Evolutionary conservation across 2,113 vertebrate genomes (phyloP), one percentile per base, ranked within the genome.

Genomic region (Forbesichthys agassizii): DNA sequence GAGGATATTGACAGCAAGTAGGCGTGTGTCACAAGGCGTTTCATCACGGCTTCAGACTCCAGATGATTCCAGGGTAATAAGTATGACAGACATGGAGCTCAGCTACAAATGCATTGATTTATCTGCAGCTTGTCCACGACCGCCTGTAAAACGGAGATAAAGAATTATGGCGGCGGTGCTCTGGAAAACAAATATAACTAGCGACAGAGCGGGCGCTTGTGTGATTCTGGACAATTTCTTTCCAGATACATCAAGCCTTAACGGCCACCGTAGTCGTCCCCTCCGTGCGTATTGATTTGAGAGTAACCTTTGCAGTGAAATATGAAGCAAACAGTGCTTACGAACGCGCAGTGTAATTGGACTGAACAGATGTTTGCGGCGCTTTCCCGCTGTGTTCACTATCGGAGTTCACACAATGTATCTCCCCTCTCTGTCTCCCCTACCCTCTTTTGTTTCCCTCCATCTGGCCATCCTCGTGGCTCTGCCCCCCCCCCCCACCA

Each of bases 231-330:
- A 78, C 66, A 72, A 76, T 82, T 83, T 83, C 64, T 85, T 70
- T 80, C 78, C 72, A 76, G 85, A 81, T 65, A 20, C 69, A 64
- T 61, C 20, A 18, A 3, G 74, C 68, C 64, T 71, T 69, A 75
- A 80, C 77, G 68, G 73, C 67, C 66, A 51, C 80, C 70, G 68
- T 68, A 18, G 49, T 13, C 3, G 73, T 66, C 69, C 58, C 73
- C 64, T 81, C 77, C 67, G 67, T 66, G 71, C 0, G 47, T 84
- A 90, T 88, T 82, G 86, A 88, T 89, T 78, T 72, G 77, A 75
- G 69, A 70, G 71, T 75, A 89, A 89, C 86, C 88, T 89, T 87
- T 86, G 79, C 77, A 79, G 78, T 84, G 85, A 85, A 87, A 83
- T 79, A 84, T 87, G 79, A 86, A 87, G 81, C 81, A 77, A 88